Evolutionary conservation across 2,113 vertebrate genomes (phyloP).

Genomic region (Ammospiza caudacuta): DNA sequence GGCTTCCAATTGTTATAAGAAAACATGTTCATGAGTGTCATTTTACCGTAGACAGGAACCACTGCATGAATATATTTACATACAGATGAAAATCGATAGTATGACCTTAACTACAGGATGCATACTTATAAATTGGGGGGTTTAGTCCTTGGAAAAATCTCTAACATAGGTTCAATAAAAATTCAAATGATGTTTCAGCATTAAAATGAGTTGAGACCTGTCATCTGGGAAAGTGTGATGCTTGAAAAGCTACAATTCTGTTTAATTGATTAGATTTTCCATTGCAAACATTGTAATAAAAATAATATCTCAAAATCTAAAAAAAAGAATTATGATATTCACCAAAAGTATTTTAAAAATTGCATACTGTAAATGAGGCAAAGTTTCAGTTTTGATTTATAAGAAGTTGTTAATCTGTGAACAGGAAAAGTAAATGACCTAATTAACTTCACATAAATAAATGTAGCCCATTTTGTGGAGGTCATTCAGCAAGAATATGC

Average conservation of each 20-base stretch:
- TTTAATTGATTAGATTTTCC: background rate
- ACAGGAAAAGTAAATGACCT: background rate
- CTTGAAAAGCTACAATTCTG: background rate
- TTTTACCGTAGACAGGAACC: background rate
- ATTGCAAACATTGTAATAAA: background rate
- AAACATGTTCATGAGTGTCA: background rate
- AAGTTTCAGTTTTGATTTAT: background rate
- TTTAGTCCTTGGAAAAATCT: background rate
- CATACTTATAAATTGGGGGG: background rate
- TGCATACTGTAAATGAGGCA: background rate
- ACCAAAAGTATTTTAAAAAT: background rate
- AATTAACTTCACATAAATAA: background rate
- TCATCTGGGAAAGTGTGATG: background rate
- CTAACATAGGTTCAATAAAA: background rate
- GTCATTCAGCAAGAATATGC: background rate
- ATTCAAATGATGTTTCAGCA: background rate
- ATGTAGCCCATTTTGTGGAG: background rate
- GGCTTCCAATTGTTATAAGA: background rate
- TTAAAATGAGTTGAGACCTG: background rate
- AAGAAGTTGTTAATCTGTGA: background rate
- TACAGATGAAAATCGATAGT: background rate
- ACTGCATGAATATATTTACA: background rate
- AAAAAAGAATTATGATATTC: background rate
- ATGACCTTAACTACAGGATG: background rate
- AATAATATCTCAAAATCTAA: background rate